A percentile compares a stretch with the other conserved stretches of the same genome.
phyloP scores from a whole-genome alignment of 1,140 invertebrate species.

The Akabosia matsudoensis region DNA sequence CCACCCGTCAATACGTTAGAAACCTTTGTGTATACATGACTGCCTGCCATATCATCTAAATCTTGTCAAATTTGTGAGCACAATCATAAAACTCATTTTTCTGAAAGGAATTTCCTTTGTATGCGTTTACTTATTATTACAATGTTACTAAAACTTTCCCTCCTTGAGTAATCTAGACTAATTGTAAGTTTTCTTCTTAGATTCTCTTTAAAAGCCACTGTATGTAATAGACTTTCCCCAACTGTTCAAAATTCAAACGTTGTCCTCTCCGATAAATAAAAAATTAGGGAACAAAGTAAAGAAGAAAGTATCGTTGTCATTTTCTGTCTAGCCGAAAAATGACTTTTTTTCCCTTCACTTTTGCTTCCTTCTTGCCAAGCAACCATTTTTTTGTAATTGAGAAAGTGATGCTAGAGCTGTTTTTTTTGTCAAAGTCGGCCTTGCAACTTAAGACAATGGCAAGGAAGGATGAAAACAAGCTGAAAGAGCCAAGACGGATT shows the following conservation, averaged over 20 bases:
- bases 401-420: not conserved
- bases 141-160: too few species aligned
- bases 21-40: too few species aligned
- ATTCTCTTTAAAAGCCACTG: not conserved
- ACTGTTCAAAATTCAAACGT: not conserved
- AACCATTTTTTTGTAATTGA: not conserved
- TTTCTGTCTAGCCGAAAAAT: not conserved
- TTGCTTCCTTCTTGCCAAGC: not conserved
- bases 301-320: not conserved
- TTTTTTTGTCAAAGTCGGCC: not conserved
- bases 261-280: not conserved
- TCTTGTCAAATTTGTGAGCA: too few species aligned
- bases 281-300: not conserved
- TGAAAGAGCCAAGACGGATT: conserved; percentile 1
- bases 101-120: too few species aligned
- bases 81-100: too few species aligned
- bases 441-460: not conserved
- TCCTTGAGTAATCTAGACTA: not conserved
- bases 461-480: not conserved
- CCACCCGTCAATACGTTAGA: too few species aligned
- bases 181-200: not conserved
- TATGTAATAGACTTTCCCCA: too few species aligned
- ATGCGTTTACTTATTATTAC: too few species aligned
- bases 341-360: not conserved
- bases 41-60: too few species aligned